Base-by-base conservation (phyloP, 2,797 vertebrate genomes). In the Nyctibius grandis region DNA sequence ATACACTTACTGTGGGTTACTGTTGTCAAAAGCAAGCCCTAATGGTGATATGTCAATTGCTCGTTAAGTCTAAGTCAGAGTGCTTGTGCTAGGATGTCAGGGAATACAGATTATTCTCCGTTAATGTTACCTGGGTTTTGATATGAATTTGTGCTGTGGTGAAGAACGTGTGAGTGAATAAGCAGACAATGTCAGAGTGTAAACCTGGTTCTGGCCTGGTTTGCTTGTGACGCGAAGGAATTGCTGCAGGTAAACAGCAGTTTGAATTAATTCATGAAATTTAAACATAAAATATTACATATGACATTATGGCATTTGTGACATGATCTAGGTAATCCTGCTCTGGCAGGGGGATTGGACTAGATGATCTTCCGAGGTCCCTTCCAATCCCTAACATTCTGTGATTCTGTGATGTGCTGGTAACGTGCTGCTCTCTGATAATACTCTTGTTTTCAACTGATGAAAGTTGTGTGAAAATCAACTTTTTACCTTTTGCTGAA, bases 261-360 rank as follows among this genome's bases (percentile, higher is more conserved):
- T 53, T 59, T 33, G 28, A 40, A 45, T 76, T 38, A 29, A 64
- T 51, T 61, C 1, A 4, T 47, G 68, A 20, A 9, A n/a, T 77
- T 67, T 20, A 48, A 64, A 56, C 12, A 26, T 33, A 9, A 68
- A 28, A 22, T 22, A 7, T 36, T 56, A 9, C 3, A 3, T 12
- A 10, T 7, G 14, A 16, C 0, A 0, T 42, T 8, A 10, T 25
- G 48, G 25, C 19, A 13, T n/a, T n/a, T n/a, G n/a, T n/a, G n/a
- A n/a, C n/a, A n/a, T n/a, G n/a, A n/a, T n/a, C n/a, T n/a, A n/a
- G n/a, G n/a, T n/a, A n/a, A n/a, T n/a, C n/a, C n/a, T n/a, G n/a
- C n/a, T n/a, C n/a, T n/a, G n/a, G n/a, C n/a, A n/a, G n/a, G n/a
- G n/a, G n/a, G n/a, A n/a, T n/a, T n/a, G n/a, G n/a, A n/a, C n/a